Conservation (phyloP, 2,113 vertebrate genomes). For the Casuarius casuarius region DNA sequence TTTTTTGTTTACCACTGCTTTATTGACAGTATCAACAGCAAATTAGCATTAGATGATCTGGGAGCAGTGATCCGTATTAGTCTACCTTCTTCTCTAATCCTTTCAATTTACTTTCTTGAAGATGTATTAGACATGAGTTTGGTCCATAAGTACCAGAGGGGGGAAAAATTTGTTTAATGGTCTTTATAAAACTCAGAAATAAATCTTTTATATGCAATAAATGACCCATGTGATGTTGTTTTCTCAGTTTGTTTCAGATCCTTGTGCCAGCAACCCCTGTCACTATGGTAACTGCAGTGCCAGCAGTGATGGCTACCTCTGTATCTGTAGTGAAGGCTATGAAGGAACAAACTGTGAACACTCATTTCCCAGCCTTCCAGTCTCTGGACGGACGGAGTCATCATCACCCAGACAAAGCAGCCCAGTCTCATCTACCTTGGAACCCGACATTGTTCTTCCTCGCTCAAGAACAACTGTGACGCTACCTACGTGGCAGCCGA, state of each 20-base stretch:
- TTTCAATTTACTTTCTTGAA: conserved; percentile 21
- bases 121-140: background rate
- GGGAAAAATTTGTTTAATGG: background rate
- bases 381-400: conserved; percentile 72
- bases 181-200: background rate
- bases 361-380: conserved; percentile 41
- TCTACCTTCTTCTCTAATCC: conserved; percentile 5
- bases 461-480: conserved; percentile 74
- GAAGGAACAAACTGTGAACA: conserved; percentile 86
- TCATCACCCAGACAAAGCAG: conserved; percentile 72
- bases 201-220: conserved; percentile 31
- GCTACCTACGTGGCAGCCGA: conserved; percentile 90
- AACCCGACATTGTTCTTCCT: conserved; percentile 77
- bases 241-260: conserved; percentile 89
- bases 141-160: background rate
- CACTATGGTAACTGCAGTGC: conserved; percentile 95
- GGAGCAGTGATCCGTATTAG: background rate
- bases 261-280: conserved; percentile 94
- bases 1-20: background rate
- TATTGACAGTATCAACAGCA: background rate
- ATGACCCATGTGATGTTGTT: conserved; percentile 64
- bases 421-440: conserved; percentile 69
- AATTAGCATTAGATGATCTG: background rate
- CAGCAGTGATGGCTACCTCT: conserved; percentile 80
- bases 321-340: conserved; percentile 87